These are phyloP conservation scores for Ophion ventricosus DNA, from an alignment of 2,888 invertebrate species.

Conservation along the genomic window DNA sequence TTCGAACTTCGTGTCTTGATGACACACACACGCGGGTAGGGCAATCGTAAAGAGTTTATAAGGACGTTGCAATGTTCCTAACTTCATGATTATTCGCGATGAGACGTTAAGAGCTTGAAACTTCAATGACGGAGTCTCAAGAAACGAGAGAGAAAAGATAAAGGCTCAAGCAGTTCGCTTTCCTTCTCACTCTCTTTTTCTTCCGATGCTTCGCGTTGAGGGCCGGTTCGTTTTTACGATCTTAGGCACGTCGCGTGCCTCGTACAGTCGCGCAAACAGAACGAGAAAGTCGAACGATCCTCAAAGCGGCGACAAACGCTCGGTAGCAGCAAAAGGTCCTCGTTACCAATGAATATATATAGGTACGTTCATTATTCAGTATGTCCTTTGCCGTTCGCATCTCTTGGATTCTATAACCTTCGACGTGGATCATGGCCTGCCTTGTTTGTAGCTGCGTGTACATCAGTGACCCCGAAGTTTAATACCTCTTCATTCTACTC, in stretches of 20 bases:
- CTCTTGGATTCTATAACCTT: constrained; percentile 61
- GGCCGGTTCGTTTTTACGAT: constrained; percentile 67
- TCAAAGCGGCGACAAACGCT: constrained; percentile 57
- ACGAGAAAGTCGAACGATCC: constrained; percentile 36
- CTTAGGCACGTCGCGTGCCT: constrained; percentile 48
- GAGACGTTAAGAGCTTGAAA: constrained; percentile 52
- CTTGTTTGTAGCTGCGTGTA: neutral
- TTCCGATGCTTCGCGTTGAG: constrained; percentile 40
- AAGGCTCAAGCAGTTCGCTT: constrained; percentile 25
- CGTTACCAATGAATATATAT: constrained; percentile 61
- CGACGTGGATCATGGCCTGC: constrained; percentile 33
- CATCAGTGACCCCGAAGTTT: constrained; percentile 36
- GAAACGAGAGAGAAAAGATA: constrained; percentile 50
- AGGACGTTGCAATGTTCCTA: constrained; percentile 22
- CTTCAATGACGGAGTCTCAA: constrained; percentile 46
- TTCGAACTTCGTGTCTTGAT: constrained; percentile 15
- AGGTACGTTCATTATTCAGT: constrained; percentile 16
- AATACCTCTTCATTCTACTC: constrained; percentile 39
- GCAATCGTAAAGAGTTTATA: constrained; percentile 44
- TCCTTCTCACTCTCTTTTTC: constrained; percentile 18
- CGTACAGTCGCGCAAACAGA: constrained; percentile 49
- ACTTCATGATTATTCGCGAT: constrained; percentile 64
- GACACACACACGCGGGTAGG: neutral
- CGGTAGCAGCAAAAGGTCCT: constrained; percentile 60
- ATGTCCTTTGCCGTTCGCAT: constrained; percentile 31